Percentiles rank a stretch among this genome's conserved stretches.
Conservation (phyloP, 2,113 vertebrate species). For the Cynoglossus semilaevis region DNA sequence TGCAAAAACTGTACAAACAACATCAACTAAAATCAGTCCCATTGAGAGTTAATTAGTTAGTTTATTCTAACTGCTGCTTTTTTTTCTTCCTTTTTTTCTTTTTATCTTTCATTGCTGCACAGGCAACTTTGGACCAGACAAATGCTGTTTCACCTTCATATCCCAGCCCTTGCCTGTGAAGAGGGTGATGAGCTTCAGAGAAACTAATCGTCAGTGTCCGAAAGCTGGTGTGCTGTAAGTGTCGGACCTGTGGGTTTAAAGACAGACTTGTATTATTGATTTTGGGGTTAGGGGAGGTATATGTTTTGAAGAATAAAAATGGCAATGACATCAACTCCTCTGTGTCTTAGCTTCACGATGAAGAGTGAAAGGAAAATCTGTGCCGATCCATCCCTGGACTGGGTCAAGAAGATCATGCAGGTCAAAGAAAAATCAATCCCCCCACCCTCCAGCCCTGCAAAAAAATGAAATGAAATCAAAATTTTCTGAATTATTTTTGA, state of each 20-base stretch:
- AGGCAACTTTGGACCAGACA: neutral
- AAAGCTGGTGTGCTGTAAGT: slow-evolving; percentile 40
- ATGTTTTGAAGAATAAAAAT: neutral
- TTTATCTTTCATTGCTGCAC: neutral
- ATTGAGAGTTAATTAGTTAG: no score
- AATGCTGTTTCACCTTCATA: neutral
- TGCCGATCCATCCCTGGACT: fast-evolving
- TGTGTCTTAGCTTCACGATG: slow-evolving; percentile 32
- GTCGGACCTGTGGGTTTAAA: neutral
- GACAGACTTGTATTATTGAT: neutral
- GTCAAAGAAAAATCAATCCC: fast-evolving
- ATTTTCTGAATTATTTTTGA: no score
- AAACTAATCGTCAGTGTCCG: slow-evolving; percentile 6
- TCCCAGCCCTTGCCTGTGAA: fast-evolving
- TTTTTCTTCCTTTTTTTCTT: no score
- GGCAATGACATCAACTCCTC: neutral
- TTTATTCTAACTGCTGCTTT: no score
- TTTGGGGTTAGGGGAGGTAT: no score
- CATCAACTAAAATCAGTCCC: no score
- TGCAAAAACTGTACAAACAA: no score
- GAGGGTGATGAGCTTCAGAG: fast-evolving
- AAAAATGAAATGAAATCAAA: no score
- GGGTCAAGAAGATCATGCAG: slow-evolving; percentile 17
- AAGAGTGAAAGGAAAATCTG: fast-evolving
- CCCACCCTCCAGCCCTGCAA: no score